These are phyloP conservation scores for Caracal caracal DNA, from an alignment of 2,113 vertebrate species.

Conservation along the genomic window DNA sequence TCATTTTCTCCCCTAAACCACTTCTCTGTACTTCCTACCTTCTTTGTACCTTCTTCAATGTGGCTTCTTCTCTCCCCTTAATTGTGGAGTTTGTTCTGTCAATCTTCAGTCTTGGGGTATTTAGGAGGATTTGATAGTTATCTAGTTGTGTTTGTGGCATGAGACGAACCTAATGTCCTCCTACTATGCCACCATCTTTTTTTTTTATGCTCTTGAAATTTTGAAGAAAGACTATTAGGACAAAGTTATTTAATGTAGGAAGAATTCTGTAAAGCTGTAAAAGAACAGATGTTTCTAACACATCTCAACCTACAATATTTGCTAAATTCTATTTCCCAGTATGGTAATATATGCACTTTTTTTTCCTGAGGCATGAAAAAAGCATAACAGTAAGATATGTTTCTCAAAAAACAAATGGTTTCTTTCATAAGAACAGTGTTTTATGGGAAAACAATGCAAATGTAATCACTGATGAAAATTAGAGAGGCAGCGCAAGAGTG, in stretches of 20 bases:
- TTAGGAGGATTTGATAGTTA: not conserved
- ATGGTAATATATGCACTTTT: not conserved
- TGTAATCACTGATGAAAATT: constrained; percentile 46
- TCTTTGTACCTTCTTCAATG: not conserved
- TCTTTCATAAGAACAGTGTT: not conserved
- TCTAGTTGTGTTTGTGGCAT: not conserved
- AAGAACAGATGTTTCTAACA: not conserved
- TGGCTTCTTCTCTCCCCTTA: not conserved
- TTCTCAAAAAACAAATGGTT: not conserved
- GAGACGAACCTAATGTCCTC: not conserved
- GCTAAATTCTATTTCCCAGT: not conserved
- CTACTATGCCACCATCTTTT: not conserved
- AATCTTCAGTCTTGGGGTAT: not conserved
- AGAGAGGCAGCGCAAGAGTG: not conserved
- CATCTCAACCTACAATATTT: not conserved
- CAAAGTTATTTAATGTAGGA: not conserved
- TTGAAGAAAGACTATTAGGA: not conserved
- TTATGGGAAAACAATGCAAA: constrained; percentile 34
- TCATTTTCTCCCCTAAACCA: not conserved
- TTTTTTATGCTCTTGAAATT: not conserved
- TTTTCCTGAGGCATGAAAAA: not conserved
- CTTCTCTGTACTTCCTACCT: not conserved
- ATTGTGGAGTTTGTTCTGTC: not conserved
- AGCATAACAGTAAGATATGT: not conserved
- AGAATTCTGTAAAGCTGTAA: not conserved